Evolutionary conservation across 2,888 invertebrate species (phyloP), one percentile per base, ranked within the genome.

Genomic region (Cheilosia urbana): DNA sequence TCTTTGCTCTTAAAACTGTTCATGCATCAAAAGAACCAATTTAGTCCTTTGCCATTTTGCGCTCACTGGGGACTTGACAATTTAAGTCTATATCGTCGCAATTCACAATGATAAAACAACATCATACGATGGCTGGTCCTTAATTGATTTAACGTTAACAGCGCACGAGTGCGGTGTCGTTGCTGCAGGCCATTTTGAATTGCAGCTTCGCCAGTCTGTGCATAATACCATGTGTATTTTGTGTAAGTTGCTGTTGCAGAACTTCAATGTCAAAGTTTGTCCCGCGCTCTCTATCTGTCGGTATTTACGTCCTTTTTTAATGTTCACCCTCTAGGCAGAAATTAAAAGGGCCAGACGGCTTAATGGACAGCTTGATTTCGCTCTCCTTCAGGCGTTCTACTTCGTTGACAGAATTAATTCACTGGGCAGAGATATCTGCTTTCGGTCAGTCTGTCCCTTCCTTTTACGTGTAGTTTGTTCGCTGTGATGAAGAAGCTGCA

Each of bases 271-370:
- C 58, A 60, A 40, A 19, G 58, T 49, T 40, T 34, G 19, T 11
- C 4, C 13, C 60, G n/a, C 60, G n/a, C 60, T 9, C 37, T 37
- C 37, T 13, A 37, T 13, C 37, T 37, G 37, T 13, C 21, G 5
- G 13, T 15, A 30, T 30, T 30, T 30, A 9, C 30, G 30, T 4
- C 55, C 30, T 53, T 30, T 55, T 60, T 60, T 60, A 24, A 53
- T 45, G 53, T 34, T 13, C 24, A 45, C 37, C 45, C 30, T 27
- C 37, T 30, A 15, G 45, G 73, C 21, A 34, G 53, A 15, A 40
- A 51, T 60, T 72, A 51, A 72, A 71, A 72, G 60, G 71, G 49
- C 27, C 55, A 63, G 63, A 63, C 53, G 17, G 15, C 45, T 53
- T 63, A 62, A 72, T 53, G 30, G 62, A 72, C 53, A 37, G 19